These are phyloP conservation scores for Phytoseiulus persimilis DNA, from an alignment of 2,888 invertebrate genomes.

Conservation along the genomic window DNA sequence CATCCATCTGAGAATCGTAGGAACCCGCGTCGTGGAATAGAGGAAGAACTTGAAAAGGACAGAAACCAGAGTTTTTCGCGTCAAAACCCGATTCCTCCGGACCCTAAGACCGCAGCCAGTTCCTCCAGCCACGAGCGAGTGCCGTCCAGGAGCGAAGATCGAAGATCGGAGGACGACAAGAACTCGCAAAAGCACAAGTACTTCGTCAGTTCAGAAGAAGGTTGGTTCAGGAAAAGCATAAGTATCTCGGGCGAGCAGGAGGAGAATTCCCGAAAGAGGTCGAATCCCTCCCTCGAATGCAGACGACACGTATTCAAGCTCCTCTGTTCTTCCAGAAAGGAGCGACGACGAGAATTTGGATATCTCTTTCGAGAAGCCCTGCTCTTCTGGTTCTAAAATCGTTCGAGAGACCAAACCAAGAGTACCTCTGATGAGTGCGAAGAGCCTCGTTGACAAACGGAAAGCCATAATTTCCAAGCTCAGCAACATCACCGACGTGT, in stretches of 20 bases:
- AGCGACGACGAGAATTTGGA: not conserved
- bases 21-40: not conserved
- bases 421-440: constrained; percentile 11
- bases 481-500: constrained; percentile 32
- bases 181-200: not conserved
- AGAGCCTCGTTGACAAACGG: constrained; percentile 22
- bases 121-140: not conserved
- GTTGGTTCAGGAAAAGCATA: not conserved
- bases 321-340: constrained; percentile 6
- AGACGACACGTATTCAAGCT: no score
- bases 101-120: not conserved
- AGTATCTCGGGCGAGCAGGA: not conserved
- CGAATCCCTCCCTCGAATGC: no score
- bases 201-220: constrained; percentile 26
- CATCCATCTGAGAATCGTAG: not conserved
- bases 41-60: not conserved
- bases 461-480: constrained; percentile 30
- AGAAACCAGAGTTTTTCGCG: not conserved
- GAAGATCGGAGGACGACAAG: not conserved
- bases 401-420: not conserved
- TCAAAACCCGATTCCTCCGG: not conserved
- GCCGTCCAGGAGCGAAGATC: not conserved
- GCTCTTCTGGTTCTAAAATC: no score
- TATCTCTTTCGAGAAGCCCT: not conserved
- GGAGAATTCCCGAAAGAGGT: no score